Conservation (phyloP, 2,797 vertebrate species). For the Hypotaenidia philippensis region DNA sequence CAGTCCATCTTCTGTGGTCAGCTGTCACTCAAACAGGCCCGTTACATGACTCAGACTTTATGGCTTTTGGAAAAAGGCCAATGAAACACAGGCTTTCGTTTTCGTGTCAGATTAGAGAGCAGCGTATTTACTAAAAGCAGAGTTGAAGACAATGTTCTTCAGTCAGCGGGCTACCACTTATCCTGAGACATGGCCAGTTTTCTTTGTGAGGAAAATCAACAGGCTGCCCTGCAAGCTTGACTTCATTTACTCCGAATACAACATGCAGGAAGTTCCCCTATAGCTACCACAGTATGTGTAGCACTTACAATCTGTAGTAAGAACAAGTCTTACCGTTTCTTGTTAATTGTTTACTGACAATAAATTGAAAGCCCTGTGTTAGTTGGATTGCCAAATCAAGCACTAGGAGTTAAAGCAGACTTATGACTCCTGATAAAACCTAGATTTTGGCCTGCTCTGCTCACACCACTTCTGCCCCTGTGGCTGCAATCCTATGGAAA, state of each 20-base stretch:
- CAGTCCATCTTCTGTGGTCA: background rate
- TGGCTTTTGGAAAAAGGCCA: background rate
- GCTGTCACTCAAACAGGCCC: background rate
- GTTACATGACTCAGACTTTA: background rate
- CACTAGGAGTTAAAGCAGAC: background rate
- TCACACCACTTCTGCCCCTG: background rate
- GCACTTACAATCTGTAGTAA: background rate
- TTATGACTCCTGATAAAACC: background rate
- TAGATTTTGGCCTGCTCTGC: background rate
- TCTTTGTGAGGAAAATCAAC: background rate
- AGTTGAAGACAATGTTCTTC: background rate
- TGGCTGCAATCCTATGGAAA: background rate
- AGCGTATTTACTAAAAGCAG: background rate
- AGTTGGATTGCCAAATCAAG: background rate
- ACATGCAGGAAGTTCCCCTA: background rate
- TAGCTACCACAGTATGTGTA: background rate
- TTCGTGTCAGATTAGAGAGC: background rate
- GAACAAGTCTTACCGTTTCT: background rate
- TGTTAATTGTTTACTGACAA: background rate
- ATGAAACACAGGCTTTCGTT: background rate
- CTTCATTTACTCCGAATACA: background rate
- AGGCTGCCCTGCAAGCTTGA: background rate
- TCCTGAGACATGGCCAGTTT: background rate
- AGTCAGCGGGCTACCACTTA: constrained; percentile 1
- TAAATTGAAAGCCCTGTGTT: background rate